Evolutionary conservation across 37 sponge, comb jelly and placozoan genomes (phyloP), one percentile per base, ranked within the genome.

Genomic region (Beroe ovata): DNA sequence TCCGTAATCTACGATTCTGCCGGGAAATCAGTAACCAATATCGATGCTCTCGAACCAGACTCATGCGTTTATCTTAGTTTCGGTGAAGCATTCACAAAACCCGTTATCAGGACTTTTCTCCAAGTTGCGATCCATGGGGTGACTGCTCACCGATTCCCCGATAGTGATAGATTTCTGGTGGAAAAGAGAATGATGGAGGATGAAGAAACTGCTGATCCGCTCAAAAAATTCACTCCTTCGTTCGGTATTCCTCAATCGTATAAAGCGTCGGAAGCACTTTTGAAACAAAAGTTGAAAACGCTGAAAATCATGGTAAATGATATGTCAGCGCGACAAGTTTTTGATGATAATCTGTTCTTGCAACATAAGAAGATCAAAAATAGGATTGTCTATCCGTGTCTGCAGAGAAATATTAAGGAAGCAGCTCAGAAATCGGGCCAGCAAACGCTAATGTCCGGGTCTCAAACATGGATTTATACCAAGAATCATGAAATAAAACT

Each of bases 1-100:
- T 36, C 38, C 38, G 4, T 8, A 2, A 3, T 69, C 37, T 69
- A 69, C 71, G 38, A 36, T 20, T 36, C 36, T 14, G 4, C 36
- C 8, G 71, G 71, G 4, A 36, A 69, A 29, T 8, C 38, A 11
- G 8, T 69, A 8, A 32, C 38, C 71, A 28, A 69, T 14, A 69
- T 69, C 6, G 18, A 69, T 6, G 36, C 26, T 3, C 4, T 69
- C 37, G 38, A 69, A 69, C 35, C 35, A 2, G 71, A 69, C 37
- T 8, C 71, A 69, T 35, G 34, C 38, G 1, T 69, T 1, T 69
- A 25, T 38, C 37, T 69, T 6, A 36, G 71, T 36, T 69, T 36
- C 25, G 71, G 71, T 6, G 71, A 69, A 36, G 26, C 71, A 8
- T 69, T 69, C 71, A 36, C 35, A 8, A 69, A 69, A 69, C 71